These are phyloP conservation scores for Aphelinus certus DNA, from an alignment of 1,140 invertebrate species.

Conservation along the genomic window DNA sequence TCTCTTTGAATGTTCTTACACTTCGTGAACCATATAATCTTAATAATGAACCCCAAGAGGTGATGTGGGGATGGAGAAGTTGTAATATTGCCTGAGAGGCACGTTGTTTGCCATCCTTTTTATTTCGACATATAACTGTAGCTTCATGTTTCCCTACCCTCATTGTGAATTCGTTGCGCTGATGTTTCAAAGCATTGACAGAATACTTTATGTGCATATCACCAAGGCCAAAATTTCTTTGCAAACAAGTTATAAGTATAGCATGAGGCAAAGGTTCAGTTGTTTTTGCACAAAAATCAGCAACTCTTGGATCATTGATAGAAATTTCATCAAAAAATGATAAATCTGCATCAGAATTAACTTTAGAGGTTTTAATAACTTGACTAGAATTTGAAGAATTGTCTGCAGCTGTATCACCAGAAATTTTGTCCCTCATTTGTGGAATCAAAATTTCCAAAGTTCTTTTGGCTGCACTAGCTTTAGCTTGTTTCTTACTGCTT, in stretches of 20 bases:
- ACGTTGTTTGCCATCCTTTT: conserved; percentile 96
- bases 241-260: conserved; percentile 90
- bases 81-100: conserved; percentile 96
- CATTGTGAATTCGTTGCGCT: conserved; percentile 95
- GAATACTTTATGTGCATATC: conserved; percentile 90
- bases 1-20: conserved; percentile 92
- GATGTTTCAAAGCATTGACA: conserved; percentile 88
- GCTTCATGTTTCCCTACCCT: conserved; percentile 91
- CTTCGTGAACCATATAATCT: conserved; percentile 93
- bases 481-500: conserved; percentile 94
- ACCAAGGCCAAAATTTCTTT: conserved; percentile 90
- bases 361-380: conserved; percentile 60
- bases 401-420: conserved; percentile 68
- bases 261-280: conserved; percentile 95
- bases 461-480: conserved; percentile 88
- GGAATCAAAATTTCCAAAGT: conserved; percentile 94
- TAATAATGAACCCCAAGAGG: conserved; percentile 93
- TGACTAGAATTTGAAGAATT: conserved; percentile 62
- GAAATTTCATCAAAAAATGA: conserved; percentile 94
- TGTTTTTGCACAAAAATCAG: conserved; percentile 93
- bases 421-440: conserved; percentile 86
- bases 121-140: conserved; percentile 91
- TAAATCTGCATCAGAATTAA: conserved; percentile 61
- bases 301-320: conserved; percentile 92
- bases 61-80: conserved; percentile 89